phyloP scores from a whole-genome alignment of 2,797 vertebrate species.

The Choloepus didactylus region DNA sequence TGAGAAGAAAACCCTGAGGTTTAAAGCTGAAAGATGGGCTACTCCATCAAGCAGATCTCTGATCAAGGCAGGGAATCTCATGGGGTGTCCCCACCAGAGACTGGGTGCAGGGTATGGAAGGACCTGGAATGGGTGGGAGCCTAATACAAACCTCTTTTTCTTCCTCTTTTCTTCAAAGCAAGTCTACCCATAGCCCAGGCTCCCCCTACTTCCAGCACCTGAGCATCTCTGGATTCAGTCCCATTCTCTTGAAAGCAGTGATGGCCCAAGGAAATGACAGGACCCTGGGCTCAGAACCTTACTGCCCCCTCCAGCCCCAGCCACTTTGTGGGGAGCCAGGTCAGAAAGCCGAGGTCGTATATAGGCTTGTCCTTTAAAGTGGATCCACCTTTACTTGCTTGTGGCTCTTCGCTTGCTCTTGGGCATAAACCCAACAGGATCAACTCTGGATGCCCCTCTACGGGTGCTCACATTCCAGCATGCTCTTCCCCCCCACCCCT shows the following conservation, averaged over 20 bases:
- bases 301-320: not conserved
- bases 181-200: not conserved
- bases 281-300: not conserved
- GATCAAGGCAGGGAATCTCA: not conserved
- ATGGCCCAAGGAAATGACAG: not conserved
- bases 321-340: not conserved
- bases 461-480: not conserved
- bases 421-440: not conserved
- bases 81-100: not conserved
- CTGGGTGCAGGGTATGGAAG: not conserved
- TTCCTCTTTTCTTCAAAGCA: not conserved
- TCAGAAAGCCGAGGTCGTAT: not conserved
- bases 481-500: not conserved
- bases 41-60: not conserved
- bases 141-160: not conserved
- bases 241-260: constrained; percentile 11
- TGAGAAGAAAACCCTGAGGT: not conserved
- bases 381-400: not conserved
- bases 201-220: not conserved
- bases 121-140: not conserved
- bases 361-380: not conserved
- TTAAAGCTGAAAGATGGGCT: constrained; percentile 42
- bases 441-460: not conserved
- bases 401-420: constrained; percentile 7
- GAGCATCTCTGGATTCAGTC: not conserved